These are phyloP conservation scores for Papilio machaon DNA, from an alignment of 1,140 invertebrate species.

Conservation along the genomic window DNA sequence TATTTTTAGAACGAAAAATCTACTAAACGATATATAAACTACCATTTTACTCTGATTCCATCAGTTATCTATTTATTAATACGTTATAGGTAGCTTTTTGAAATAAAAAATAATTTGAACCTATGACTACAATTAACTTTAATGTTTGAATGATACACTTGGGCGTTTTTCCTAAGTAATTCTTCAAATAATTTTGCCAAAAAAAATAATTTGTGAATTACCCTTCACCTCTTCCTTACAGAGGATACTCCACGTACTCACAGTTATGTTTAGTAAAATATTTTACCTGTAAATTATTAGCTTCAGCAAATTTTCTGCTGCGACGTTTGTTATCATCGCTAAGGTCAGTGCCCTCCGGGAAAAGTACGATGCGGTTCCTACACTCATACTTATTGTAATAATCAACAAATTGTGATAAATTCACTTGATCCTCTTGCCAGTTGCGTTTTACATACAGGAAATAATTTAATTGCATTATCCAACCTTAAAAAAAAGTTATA, in stretches of 20 bases:
- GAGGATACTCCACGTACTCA: not conserved
- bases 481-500: conserved; percentile 82
- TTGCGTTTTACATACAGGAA: conserved; percentile 92
- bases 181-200: conserved; percentile 10
- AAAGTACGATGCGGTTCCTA: conserved; percentile 88
- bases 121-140: too few species aligned
- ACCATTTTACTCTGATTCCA: too few species aligned
- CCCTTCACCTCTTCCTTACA: too few species aligned
- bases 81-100: too few species aligned
- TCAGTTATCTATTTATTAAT: too few species aligned
- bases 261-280: conserved; percentile 5
- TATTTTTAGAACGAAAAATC: too few species aligned
- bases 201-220: not conserved
- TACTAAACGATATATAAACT: too few species aligned
- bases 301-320: conserved; percentile 88
- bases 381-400: conserved; percentile 87
- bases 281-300: conserved; percentile 83
- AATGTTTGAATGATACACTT: too few species aligned
- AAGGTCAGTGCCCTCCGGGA: conserved; percentile 95
- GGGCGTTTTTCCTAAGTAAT: too few species aligned
- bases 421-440: conserved; percentile 89
- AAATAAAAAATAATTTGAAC: too few species aligned
- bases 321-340: conserved; percentile 87
- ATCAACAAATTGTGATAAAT: conserved; percentile 86
- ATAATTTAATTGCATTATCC: conserved; percentile 94